phyloP scores from a whole-genome alignment of 2,888 invertebrate species.

The Lumbricus terrestris region DNA sequence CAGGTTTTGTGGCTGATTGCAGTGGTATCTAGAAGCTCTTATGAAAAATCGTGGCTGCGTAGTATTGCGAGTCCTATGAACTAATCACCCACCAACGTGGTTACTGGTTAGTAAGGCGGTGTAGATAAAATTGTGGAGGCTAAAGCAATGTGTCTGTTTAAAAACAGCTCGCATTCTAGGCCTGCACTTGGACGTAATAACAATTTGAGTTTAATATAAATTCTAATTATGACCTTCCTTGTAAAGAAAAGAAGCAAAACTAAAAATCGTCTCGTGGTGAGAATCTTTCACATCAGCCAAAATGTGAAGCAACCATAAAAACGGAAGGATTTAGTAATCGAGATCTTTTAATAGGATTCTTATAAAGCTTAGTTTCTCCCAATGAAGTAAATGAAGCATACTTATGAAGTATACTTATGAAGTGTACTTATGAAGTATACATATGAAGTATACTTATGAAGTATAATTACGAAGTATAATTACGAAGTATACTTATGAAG shows the following conservation, averaged over 20 bases:
- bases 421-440: too few relatives aligned
- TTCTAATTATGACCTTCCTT: not conserved
- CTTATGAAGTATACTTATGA: too few relatives aligned
- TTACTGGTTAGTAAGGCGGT: too few relatives aligned
- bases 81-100: too few relatives aligned
- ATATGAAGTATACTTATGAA: too few relatives aligned
- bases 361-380: not conserved
- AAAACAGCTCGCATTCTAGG: not conserved
- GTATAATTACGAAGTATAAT: too few relatives aligned
- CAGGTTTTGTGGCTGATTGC: not conserved
- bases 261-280: not conserved
- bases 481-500: too few relatives aligned
- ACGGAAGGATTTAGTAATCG: not conserved
- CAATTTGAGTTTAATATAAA: too few relatives aligned
- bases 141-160: not conserved
- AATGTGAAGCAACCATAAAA: too few relatives aligned
- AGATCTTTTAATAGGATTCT: not conserved
- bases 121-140: not conserved
- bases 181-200: not conserved
- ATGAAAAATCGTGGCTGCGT: not conserved
- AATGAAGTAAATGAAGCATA: not conserved
- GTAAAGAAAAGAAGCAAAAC: not conserved
- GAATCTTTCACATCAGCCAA: too few relatives aligned
- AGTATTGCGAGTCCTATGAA: too few relatives aligned
- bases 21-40: not conserved